These are phyloP conservation scores for Centropristis striata DNA, from an alignment of 2,113 vertebrate species.

Conservation along the genomic window DNA sequence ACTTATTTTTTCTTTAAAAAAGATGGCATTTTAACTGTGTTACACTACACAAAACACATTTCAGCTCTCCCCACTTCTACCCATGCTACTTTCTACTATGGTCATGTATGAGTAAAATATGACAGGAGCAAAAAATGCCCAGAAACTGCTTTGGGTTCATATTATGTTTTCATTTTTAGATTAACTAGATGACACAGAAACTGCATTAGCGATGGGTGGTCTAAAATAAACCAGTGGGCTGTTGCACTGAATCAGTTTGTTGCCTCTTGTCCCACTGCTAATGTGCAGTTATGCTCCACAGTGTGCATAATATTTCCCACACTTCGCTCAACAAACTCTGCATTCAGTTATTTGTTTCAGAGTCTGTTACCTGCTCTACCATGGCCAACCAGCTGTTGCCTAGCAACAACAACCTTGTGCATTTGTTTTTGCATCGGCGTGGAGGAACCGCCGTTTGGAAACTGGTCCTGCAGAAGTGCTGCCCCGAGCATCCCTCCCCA, in stretches of 20 bases:
- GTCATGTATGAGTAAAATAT: too few relatives aligned
- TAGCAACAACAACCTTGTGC: conserved; percentile 5
- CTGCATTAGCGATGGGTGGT: neutral
- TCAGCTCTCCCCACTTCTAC: too few relatives aligned
- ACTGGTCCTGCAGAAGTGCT: neutral
- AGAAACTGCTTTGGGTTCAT: too few relatives aligned
- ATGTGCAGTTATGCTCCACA: neutral
- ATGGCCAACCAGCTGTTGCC: conserved; percentile 3
- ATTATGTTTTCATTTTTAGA: too few relatives aligned
- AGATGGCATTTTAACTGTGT: too few relatives aligned
- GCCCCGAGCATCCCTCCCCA: neutral
- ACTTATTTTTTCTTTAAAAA: too few relatives aligned
- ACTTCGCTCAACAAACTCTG: conserved; percentile 13
- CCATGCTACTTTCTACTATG: too few relatives aligned
- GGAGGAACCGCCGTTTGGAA: neutral
- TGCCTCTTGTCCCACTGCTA: neutral
- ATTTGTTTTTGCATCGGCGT: neutral
- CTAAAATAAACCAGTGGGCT: neutral
- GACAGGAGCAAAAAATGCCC: too few relatives aligned
- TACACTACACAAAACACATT: too few relatives aligned
- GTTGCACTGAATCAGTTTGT: neutral
- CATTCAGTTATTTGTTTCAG: too few relatives aligned
- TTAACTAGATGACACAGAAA: neutral
- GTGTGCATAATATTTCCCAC: neutral
- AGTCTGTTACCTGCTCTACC: neutral